Evolutionary conservation across 2,888 invertebrate species (phyloP).

Genomic region (Resseliella maxima): DNA sequence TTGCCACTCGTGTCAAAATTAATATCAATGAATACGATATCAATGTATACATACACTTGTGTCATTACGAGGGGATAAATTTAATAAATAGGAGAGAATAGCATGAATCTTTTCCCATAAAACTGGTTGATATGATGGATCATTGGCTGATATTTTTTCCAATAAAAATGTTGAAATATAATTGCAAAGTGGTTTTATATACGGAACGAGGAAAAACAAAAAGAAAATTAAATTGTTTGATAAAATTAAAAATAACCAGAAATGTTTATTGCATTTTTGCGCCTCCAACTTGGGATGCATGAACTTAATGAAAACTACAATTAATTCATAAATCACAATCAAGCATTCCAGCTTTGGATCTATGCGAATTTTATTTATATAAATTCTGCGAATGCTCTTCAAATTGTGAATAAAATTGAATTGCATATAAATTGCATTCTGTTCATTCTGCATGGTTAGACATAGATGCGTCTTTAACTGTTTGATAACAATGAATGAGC

Average conservation of each 20-base stretch:
- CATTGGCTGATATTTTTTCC: background rate
- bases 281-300: background rate
- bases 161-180: background rate
- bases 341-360: background rate
- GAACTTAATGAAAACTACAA: background rate
- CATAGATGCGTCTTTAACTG: background rate
- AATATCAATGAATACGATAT: conserved; percentile 20
- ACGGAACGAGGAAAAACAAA: background rate
- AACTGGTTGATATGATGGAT: background rate
- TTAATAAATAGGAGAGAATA: background rate
- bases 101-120: background rate
- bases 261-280: background rate
- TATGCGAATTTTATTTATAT: background rate
- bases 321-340: background rate
- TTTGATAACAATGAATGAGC: background rate
- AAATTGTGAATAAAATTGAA: background rate
- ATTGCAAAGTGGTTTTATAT: background rate
- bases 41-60: background rate
- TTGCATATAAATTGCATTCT: background rate
- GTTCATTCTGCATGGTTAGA: too few species aligned
- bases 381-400: background rate
- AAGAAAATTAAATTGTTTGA: too few species aligned
- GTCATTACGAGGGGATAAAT: conserved; percentile 3
- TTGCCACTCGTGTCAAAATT: background rate
- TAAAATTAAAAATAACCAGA: background rate